Evolutionary conservation across 2,888 invertebrate genomes (phyloP), one percentile per base, ranked within the genome.

Genomic region (Eilema griseolum): DNA sequence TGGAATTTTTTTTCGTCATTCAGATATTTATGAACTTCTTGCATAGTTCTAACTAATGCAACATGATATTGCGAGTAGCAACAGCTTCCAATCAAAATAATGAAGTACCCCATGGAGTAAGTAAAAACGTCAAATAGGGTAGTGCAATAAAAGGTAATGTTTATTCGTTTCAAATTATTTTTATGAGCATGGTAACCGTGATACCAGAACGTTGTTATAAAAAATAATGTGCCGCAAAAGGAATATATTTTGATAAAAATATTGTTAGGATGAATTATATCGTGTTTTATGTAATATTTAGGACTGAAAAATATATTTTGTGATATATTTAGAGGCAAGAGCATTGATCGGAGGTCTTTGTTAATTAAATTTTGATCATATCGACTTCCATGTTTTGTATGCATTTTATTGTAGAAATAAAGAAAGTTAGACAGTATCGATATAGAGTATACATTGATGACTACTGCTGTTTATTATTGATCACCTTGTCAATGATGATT

Each of bases 321-420:
- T 63, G 72, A 60, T 0, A 76, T 0, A 23, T 74, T 69, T 16
- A 76, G 68, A 57, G 79, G 74, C 20, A 46, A 31, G 2, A 79
- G 24, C 61, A 76, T 60, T 4, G 33, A 23, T 11, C 76, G 75
- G 23, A 77, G 5, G 23, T 77, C 69, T 46, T 14, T 52, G 0
- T 66, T 67, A n/a, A 77, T 46, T 11, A 0, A 60, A 46, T 70
- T 61, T 23, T 20, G 28, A 31, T 20, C 14, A 20, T n/a, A 20
- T 52, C 16, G 7, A 52, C 20, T n/a, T 52, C 20, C 10, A 52
- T 52, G 16, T 41, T 41, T n/a, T 8, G 10, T 2, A n/a, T 52
- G 52, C 52, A 52, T 52, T 52, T 52, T 52, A n/a, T 52, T 20
- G 2, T 2, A 52, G 8, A 10, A 20, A 8, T 1, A 16, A n/a